Evolutionary conservation across 2,888 invertebrate species (phyloP), one percentile per base, ranked within the genome.

Genomic region (Microplitis manilae): DNA sequence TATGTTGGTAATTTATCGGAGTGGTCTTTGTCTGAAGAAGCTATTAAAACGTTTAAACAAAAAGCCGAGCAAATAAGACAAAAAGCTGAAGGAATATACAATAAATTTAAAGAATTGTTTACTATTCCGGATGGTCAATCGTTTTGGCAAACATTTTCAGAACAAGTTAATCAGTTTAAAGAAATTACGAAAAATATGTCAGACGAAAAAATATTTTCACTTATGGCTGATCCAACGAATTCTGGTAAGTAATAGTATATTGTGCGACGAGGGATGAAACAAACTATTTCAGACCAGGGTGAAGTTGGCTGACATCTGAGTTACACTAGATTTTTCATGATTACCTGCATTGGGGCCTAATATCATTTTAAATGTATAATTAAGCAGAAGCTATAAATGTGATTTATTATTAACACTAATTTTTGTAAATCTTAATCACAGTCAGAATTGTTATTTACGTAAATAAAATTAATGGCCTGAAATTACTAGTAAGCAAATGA

Each of bases 1-100:
- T 97, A 96, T 88, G 93, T 96, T 60, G 96, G 96, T 6, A 96
- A 96, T 89, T 90, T 94, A 1, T 92, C 93, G 5, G 92, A 94
- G 15, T 96, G 96, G 96, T 93, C 94, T 82, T 91, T 94, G 78
- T 90, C 88, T 2, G 91, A 91, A 1, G 93, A 93, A 50, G 94
- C 94, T 80, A 92, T 93, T 72, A 90, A 92, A 81, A 88, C 90
- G 30, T 96, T 96, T 88, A 92, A 92, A 80, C 91, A 92, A 62
- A 94, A 95, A 83, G 95, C 96, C 0, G 92, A 93, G 84, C 89
- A 91, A 79, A 94, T 97, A 80, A 91, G 96, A 79, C 91, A 92
- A 76, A 94, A 94, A 84, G 95, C 96, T 0, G 93, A 94, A 78
- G 88, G 91, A 85, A 90, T 93, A 75, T 93, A 92, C 83, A 90